Conservation (phyloP, 1,140 invertebrate genomes). For the Sesamia nonagrioides region DNA sequence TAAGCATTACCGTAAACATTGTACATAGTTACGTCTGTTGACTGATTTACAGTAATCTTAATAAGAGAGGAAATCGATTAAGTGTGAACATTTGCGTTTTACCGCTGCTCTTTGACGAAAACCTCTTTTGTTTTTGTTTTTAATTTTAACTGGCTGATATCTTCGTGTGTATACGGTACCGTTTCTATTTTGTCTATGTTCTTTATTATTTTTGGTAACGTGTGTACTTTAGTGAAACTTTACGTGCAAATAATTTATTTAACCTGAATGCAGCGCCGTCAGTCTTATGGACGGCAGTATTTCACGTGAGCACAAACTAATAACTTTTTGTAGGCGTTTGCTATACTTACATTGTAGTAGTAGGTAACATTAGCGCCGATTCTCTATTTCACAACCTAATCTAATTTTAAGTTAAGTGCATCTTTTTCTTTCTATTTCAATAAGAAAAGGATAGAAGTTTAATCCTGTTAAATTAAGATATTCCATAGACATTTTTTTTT, state of each 20-base stretch:
- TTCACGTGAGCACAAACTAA: background rate
- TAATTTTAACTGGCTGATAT: background rate
- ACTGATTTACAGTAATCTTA: slow-evolving; percentile 25
- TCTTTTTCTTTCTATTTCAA: too few species aligned
- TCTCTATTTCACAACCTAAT: too few species aligned
- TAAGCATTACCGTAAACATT: background rate
- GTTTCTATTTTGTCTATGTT: background rate
- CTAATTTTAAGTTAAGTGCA: too few species aligned
- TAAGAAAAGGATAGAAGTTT: too few species aligned
- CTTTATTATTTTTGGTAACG: too few species aligned
- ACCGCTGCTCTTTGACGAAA: background rate
- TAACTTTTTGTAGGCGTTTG: background rate
- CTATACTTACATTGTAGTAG: too few species aligned
- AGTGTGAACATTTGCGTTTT: slow-evolving; percentile 6
- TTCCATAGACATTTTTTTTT: too few species aligned
- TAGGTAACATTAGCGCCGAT: too few species aligned
- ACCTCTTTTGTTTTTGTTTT: slow-evolving; percentile 1
- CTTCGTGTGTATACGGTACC: background rate
- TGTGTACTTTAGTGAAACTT: too few species aligned
- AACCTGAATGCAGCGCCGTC: background rate
- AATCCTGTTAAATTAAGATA: too few species aligned
- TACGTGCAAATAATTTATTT: too few species aligned
- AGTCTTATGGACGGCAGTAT: background rate
- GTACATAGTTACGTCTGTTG: background rate
- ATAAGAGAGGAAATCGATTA: background rate